Evolutionary conservation across 2,797 vertebrate genomes (phyloP).

Genomic region (Semaprochilodus insignis): DNA sequence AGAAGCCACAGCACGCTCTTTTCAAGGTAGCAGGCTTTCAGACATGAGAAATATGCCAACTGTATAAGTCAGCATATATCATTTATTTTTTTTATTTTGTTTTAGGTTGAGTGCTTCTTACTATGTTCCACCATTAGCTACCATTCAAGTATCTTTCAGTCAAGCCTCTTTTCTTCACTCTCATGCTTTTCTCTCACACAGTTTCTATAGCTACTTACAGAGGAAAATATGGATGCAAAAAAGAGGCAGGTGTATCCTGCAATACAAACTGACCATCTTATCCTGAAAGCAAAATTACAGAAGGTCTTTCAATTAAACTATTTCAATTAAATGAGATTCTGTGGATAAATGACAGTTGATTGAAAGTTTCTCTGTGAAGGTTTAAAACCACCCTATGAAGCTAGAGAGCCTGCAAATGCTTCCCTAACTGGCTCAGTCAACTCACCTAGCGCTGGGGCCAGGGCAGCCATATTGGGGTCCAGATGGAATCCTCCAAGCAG

Average conservation of each 20-base stretch:
- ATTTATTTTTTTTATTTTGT: not conserved
- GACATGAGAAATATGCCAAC: conserved; percentile 1
- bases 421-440: not conserved
- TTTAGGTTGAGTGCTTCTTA: conserved; percentile 17
- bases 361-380: not conserved
- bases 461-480: conserved; percentile 89
- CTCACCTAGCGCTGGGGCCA: conserved; percentile 94
- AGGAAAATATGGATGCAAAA: conserved; percentile 38
- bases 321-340: not conserved
- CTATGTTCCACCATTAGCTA: not conserved
- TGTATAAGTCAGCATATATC: not conserved
- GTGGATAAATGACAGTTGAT: not conserved
- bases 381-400: not conserved
- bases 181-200: conserved; percentile 18
- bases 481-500: conserved; percentile 95
- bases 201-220: conserved; percentile 46
- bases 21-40: conserved; percentile 25
- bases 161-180: conserved; percentile 12
- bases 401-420: conserved; percentile 5
- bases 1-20: not conserved
- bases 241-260: conserved; percentile 24
- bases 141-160: conserved; percentile 28
- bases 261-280: not conserved
- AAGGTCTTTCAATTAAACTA: not conserved
- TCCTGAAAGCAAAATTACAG: not conserved